These are phyloP conservation scores for Pelodytes ibericus DNA, from an alignment of 2,797 vertebrate genomes.

Conservation along the genomic window DNA sequence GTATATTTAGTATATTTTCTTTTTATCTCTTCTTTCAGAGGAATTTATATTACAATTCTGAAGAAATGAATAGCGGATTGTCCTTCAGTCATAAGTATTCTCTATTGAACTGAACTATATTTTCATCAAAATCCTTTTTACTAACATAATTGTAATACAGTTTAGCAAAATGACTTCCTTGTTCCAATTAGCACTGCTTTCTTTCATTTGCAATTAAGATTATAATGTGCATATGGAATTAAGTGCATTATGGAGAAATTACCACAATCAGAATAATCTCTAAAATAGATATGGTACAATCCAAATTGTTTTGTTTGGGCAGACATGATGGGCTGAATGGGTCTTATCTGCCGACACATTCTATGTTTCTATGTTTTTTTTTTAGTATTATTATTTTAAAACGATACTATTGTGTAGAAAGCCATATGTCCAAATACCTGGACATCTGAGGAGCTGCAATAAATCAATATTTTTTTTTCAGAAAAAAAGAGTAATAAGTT, in stretches of 20 bases:
- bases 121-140: constrained; percentile 12
- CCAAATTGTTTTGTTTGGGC: neutral
- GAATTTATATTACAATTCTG: neutral
- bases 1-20: too few relatives aligned
- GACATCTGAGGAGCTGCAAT: too few relatives aligned
- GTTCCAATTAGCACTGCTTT: neutral
- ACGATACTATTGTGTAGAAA: too few relatives aligned
- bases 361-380: too few relatives aligned
- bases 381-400: too few relatives aligned
- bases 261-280: neutral
- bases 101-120: neutral
- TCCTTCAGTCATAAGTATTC: constrained; percentile 5
- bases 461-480: too few relatives aligned
- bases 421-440: too few relatives aligned
- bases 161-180: neutral
- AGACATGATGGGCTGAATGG: too few relatives aligned
- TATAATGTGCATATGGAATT: neutral
- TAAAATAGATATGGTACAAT: neutral
- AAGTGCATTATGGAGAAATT: neutral
- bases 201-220: neutral
- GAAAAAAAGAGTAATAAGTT: too few relatives aligned
- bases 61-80: neutral
- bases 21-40: constrained; percentile 21
- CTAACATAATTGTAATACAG: constrained; percentile 6
- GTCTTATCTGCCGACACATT: too few relatives aligned